Percentiles rank a stretch among this genome's conserved stretches.
phyloP scores from a whole-genome alignment of 30 jellyfish, hydroid and myxozoan species.

The Pelagia noctiluca region DNA sequence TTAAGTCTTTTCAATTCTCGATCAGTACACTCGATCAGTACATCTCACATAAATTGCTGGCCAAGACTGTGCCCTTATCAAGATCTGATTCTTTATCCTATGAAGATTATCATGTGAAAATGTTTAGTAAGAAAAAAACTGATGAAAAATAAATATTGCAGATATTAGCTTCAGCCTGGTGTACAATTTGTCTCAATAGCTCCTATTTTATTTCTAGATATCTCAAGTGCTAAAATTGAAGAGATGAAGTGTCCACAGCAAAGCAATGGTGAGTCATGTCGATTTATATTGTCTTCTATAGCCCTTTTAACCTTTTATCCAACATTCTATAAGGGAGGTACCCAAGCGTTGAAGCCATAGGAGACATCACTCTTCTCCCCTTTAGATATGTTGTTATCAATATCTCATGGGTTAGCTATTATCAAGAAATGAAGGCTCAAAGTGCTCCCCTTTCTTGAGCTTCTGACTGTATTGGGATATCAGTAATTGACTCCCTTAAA shows the following conservation, averaged over 20 bases:
- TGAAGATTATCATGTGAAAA: neutral
- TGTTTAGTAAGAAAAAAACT: too few species aligned
- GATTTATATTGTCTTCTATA: neutral
- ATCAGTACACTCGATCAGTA: too few species aligned
- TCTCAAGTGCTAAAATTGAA: neutral
- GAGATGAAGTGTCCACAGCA: neutral
- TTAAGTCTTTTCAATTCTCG: too few species aligned
- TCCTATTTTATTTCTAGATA: neutral
- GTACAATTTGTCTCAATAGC: neutral
- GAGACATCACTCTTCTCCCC: neutral
- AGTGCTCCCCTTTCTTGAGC: neutral
- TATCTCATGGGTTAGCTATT: too few species aligned
- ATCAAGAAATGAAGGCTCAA: neutral
- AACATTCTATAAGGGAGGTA: neutral
- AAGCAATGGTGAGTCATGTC: neutral
- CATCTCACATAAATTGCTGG: too few species aligned
- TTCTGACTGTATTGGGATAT: too few species aligned
- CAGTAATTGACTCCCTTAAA: too few species aligned
- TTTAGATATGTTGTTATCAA: too few species aligned
- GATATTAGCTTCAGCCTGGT: neutral
- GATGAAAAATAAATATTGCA: neutral
- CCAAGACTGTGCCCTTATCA: neutral
- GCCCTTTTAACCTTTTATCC: neutral
- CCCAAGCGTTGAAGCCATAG: neutral
- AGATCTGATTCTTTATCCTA: neutral